Evolutionary conservation across 2,888 invertebrate species (phyloP), one percentile per base, ranked within the genome.

Genomic region (Eupithecia insigniata): DNA sequence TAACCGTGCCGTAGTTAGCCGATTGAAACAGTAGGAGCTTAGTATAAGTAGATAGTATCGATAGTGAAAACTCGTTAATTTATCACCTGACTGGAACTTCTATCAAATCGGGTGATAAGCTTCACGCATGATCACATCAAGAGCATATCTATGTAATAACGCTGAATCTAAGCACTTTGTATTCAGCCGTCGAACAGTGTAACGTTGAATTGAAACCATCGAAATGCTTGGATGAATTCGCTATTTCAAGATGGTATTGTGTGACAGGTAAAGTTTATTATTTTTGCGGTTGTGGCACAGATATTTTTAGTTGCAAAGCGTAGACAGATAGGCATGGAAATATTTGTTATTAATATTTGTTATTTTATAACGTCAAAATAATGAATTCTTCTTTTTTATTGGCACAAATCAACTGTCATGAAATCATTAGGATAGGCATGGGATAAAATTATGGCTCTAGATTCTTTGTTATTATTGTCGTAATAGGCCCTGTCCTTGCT

Each of bases 111-210:
- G 30, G 26, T 61, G 79, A 76, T 76, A 79, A 68, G 43, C 55
- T 55, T 26, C 71, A 76, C 76, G 76, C 77, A 68, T 76, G 71
- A 85, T 83, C 79, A 76, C 68, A 67, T 61, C 58, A 71, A 60
- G 68, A 72, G 73, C 75, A 71, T 85, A 87, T 85, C 84, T 84
- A 71, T 79, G 67, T 79, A 79, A 81, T 80, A 79, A 76, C 78
- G 69, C 61, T 69, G 69, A 69, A 71, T 32, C 66, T 76, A 70
- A 34, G 69, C 79, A 71, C 75, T 82, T 80, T 69, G 75, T 77
- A 76, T 81, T 80, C 78, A 80, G 78, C 79, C 71, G 76, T 70
- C 66, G 60, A 7, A 68, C 66, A 65, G 75, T 74, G 58, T 75
- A 34, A 74, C 69, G 69, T 70, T 76, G 71, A 39, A 71, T 66